Percentiles rank a stretch among this genome's conserved stretches.
These are phyloP conservation scores for Anthrax anthrax DNA, from an alignment of 2,888 invertebrate genomes.

Conservation along the genomic window DNA sequence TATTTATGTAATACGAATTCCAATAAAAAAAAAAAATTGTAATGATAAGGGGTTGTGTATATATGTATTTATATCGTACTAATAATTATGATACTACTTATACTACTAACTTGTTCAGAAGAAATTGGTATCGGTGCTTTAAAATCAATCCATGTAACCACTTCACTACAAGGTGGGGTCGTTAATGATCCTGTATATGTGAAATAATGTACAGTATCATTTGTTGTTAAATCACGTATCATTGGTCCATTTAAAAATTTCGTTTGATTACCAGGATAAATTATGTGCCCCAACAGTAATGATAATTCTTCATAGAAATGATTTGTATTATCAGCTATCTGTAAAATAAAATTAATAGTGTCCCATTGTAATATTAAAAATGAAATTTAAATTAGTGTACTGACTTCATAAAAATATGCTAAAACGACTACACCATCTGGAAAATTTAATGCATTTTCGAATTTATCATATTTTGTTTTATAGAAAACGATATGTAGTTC, in stretches of 20 bases:
- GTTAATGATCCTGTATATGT: conserved; percentile 76
- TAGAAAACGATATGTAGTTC: conserved; percentile 67
- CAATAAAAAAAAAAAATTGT: no score
- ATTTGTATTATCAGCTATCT: conserved; percentile 21
- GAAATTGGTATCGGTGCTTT: conserved; percentile 53
- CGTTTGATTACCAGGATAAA: conserved; percentile 38
- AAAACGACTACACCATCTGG: conserved; percentile 64
- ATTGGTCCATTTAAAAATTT: conserved; percentile 38
- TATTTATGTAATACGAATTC: no score
- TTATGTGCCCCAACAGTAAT: conserved; percentile 40
- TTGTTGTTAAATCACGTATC: conserved; percentile 40
- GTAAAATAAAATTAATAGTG: neutral
- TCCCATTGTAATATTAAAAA: no score
- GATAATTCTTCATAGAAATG: conserved; percentile 46
- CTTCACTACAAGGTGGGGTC: conserved; percentile 73
- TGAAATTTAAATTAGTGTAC: conserved; percentile 7
- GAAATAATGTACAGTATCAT: conserved; percentile 51
- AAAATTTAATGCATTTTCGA: conserved; percentile 46
- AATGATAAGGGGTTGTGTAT: no score
- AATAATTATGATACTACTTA: no score
- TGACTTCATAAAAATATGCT: conserved; percentile 64
- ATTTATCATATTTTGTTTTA: conserved; percentile 47
- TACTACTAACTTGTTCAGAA: conserved; percentile 45
- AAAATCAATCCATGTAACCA: conserved; percentile 77
- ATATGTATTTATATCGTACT: no score